Evolutionary conservation across 1,140 invertebrate species (phyloP), one percentile per base, ranked within the genome.

Genomic region (Riptortus pedestris): DNA sequence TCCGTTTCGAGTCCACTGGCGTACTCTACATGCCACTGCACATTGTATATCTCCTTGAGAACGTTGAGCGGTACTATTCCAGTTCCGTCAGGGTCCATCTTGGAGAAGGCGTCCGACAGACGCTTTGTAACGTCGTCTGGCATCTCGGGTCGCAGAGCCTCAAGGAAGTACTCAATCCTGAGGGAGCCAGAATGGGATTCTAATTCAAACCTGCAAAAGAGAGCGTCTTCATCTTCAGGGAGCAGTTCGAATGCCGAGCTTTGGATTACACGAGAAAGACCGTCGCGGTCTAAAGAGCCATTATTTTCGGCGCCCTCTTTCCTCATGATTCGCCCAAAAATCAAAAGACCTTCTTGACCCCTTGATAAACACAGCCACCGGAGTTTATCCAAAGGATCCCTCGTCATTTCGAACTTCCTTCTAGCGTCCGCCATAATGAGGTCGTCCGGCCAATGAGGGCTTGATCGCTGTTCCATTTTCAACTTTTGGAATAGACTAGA

Each of bases 251-350:
- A 71, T 1, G 90, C 91, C 26, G 84, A 84, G 67, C 96, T 90
- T 52, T 80, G 78, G 31, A 97, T 78, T 7, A 93, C 93, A 75
- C 81, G 82, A 2, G 77, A 74, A 71, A 97, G 94, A 75, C 97
- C 93, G 62, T 91, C 86, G 31, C 84, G 78, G 69, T 85, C 90
- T 26, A 97, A 74, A n/a, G n/a, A n/a, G n/a, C n/a, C n/a, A n/a
- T n/a, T n/a, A 43, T 86, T 86, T 75, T 97, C 91, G 66, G 96
- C 91, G 73, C 97, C 93, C 86, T 96, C 93, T 57, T 87, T 80
- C 60, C 91, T 84, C 73, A 98, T 96, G 67, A 87, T 77, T 74
- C 87, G 89, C 70, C 87, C 90, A 45, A 96, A 74, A 0, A 88
- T 91, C 69, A 96, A 79, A 69, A 97, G 95, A 31, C 93, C 93